These are phyloP conservation scores for Stomorhina lunata DNA, from an alignment of 2,888 invertebrate species.

Conservation along the genomic window DNA sequence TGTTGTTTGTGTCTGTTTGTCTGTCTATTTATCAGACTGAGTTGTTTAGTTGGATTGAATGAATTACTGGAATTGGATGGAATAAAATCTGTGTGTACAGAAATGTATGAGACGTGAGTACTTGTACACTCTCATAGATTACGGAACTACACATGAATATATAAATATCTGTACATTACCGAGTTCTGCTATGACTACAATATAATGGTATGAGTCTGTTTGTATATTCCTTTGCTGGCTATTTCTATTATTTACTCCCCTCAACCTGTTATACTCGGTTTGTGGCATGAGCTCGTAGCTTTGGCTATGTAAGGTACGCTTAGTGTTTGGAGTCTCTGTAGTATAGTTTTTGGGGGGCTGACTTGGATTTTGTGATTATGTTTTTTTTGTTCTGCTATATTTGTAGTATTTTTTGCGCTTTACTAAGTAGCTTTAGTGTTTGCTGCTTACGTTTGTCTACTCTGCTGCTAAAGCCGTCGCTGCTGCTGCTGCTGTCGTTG, in stretches of 20 bases:
- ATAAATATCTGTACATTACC: not conserved
- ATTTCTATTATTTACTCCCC: not conserved
- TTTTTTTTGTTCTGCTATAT: slow-evolving; percentile 21
- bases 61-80: slow-evolving; percentile 46
- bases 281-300: not conserved
- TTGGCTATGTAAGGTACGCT: not conserved
- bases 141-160: slow-evolving; percentile 15
- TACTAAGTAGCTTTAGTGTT: slow-evolving; percentile 25
- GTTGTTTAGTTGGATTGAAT: slow-evolving; percentile 19
- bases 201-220: too few species aligned
- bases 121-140: slow-evolving; percentile 11
- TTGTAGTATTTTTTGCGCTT: slow-evolving; percentile 23
- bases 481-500: slow-evolving; percentile 27
- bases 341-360: slow-evolving; percentile 47
- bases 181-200: not conserved
- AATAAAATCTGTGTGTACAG: slow-evolving; percentile 20
- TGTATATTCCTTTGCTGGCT: not conserved
- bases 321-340: not conserved
- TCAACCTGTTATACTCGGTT: slow-evolving; percentile 9
- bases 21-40: too few species aligned
- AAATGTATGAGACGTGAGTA: not conserved
- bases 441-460: slow-evolving; percentile 38
- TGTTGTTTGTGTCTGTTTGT: slow-evolving; percentile 1
- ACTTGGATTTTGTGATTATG: slow-evolving; percentile 37
- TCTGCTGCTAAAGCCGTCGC: slow-evolving; percentile 36